Evolutionary conservation across 2,888 invertebrate species (phyloP), one percentile per base, ranked within the genome.

Genomic region (Caradrina clavipalpis): DNA sequence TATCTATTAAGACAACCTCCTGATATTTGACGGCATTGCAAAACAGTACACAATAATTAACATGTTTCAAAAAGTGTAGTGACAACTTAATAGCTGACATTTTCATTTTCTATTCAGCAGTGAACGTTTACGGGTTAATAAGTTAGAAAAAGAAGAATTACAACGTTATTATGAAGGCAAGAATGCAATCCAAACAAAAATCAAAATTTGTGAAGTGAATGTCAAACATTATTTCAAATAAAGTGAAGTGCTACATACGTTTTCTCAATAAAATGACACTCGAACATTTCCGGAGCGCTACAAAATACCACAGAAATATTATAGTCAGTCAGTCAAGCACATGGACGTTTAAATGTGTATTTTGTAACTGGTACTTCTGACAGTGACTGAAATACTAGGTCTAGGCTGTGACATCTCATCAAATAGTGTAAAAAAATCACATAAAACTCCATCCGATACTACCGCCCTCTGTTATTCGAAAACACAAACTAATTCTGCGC

Each of bases 331-430:
- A 81, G 53, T 80, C 78, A 0, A 69, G 72, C 26, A 63, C 81
- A 56, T 83, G 85, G 83, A 85, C 85, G 85, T 85, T 83, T 53
- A 76, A 73, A 58, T 70, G 69, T 54, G 66, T 78, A 21, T 78
- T 78, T 51, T 78, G 76, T 42, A 67, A 77, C 19, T 83, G 85
- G 85, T 78, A 80, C 57, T 82, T 85, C 69, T 85, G 85, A 85
- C 85, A 85, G 81, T 78, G 67, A 68, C 75, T 31, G 56, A 39
- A 26, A 58, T 50, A 31, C 19, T 0, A 70, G 45, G 56, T 10
- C 13, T 5, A 31, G 39, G 57, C 78, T 78, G 80, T 78, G 73
- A 78, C 66, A 77, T 55, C 57, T 17, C 59, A 76, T 55, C 53
- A 73, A 59, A 56, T 42, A 66, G 17, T 66, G 60, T 55, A 26